Percentiles rank a stretch among this genome's conserved stretches.
Conservation (phyloP, 2,888 invertebrate genomes). For the Apodemia duryi region DNA sequence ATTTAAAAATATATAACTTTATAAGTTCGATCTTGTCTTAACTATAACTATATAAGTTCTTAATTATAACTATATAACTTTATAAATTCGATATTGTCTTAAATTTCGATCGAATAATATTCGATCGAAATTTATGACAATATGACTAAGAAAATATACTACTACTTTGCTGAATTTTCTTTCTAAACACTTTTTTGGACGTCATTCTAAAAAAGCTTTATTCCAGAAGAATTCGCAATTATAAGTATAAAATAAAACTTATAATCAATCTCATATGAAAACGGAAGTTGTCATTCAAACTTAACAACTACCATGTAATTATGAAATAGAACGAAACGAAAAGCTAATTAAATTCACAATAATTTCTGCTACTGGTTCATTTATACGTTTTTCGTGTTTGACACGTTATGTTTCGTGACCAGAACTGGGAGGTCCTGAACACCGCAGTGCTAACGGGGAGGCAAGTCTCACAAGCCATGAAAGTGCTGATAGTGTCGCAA, state of each 20-base stretch:
- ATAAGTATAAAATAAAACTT: not conserved
- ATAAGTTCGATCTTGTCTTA: too few relatives aligned
- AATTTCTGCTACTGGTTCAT: not conserved
- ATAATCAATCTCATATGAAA: not conserved
- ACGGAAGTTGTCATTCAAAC: not conserved
- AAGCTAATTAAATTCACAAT: constrained; percentile 1
- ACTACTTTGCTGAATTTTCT: too few relatives aligned
- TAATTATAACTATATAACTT: too few relatives aligned
- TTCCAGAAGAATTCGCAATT: too few relatives aligned
- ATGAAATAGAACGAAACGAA: not conserved
- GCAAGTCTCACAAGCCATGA: constrained; percentile 96
- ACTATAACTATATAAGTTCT: too few relatives aligned
- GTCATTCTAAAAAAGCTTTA: too few relatives aligned
- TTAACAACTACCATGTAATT: not conserved
- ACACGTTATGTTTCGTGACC: constrained; percentile 13
- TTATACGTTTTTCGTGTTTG: constrained; percentile 6
- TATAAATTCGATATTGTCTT: too few relatives aligned
- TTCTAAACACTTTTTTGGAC: too few relatives aligned
- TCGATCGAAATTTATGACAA: too few relatives aligned
- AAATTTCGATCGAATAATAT: too few relatives aligned
- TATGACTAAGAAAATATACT: too few relatives aligned
- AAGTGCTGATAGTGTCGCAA: constrained; percentile 96
- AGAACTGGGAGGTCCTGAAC: constrained; percentile 98
- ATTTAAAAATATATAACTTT: too few relatives aligned
- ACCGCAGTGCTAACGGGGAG: constrained; percentile 96